Percentiles rank a stretch among this genome's conserved stretches.
phyloP scores from a whole-genome alignment of 2,797 vertebrate species.

The Hozukius guyotensis region DNA sequence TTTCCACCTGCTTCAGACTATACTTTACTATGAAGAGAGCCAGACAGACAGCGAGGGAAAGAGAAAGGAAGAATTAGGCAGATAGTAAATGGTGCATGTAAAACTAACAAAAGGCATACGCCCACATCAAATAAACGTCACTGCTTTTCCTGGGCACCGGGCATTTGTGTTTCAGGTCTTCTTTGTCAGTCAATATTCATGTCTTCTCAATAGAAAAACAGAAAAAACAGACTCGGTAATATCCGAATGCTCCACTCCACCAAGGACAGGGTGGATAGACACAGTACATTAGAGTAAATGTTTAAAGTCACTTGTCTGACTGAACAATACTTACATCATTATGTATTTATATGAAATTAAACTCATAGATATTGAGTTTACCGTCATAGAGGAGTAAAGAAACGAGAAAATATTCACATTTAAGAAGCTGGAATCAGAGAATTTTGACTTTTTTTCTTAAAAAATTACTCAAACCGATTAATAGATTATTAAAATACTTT shows the following conservation, averaged over 20 bases:
- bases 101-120: not conserved
- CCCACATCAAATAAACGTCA: not conserved
- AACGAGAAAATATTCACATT: not conserved
- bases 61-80: conserved; percentile 14
- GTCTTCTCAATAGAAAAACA: not conserved
- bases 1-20: conserved; percentile 65
- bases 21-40: conserved; percentile 24
- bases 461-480: not conserved
- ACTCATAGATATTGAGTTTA: no score
- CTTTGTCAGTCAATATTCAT: not conserved
- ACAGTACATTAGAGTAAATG: not conserved
- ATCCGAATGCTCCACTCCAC: not conserved
- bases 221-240: not conserved
- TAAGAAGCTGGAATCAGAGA: not conserved
- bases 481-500: no score
- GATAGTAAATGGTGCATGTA: conserved; percentile 36
- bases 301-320: not conserved
- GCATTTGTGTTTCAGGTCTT: not conserved
- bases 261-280: not conserved
- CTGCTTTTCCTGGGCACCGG: not conserved
- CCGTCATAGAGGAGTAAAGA: no score
- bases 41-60: conserved; percentile 1
- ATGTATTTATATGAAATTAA: not conserved
- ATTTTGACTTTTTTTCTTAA: not conserved
- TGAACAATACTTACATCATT: not conserved